Evolutionary conservation across 2,797 vertebrate species (phyloP).

Genomic region (Ataeniobius toweri): DNA sequence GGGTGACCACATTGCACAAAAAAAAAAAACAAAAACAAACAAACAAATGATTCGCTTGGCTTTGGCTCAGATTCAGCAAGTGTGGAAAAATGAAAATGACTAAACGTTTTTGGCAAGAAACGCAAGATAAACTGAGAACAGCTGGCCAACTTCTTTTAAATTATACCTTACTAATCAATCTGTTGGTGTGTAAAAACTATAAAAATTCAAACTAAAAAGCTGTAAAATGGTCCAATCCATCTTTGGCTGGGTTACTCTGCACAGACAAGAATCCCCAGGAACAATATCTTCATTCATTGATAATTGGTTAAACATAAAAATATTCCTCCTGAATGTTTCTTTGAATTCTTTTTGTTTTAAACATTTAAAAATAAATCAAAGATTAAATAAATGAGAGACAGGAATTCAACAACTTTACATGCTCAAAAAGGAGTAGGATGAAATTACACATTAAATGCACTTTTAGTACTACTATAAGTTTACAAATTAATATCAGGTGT

Average conservation of each 20-base stretch:
- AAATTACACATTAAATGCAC: no score
- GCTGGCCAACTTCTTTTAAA: constrained; percentile 2
- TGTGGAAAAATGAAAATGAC: constrained; percentile 11
- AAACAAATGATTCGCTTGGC: constrained; percentile 1
- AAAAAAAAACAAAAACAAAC: background rate
- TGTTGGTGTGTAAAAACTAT: constrained; percentile 8
- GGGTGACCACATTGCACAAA: constrained; percentile 2
- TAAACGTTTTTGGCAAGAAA: constrained; percentile 18
- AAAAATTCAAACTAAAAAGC: constrained; percentile 4
- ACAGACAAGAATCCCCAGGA: background rate
- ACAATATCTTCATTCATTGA: background rate
- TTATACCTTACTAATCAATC: constrained; percentile 8
- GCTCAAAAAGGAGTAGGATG: background rate
- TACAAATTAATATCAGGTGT: background rate
- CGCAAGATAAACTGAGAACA: constrained; percentile 21
- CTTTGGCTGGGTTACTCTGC: constrained; percentile 4
- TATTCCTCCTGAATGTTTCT: no score
- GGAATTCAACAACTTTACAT: background rate
- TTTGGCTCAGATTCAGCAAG: constrained; percentile 11
- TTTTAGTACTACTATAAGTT: background rate
- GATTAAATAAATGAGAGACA: no score
- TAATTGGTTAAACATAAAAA: no score
- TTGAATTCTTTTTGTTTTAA: no score
- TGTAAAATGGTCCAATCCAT: background rate
- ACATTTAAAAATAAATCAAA: background rate